phyloP scores from a whole-genome alignment of 2,888 invertebrate genomes.

The Acanthacorydalis orientalis region DNA sequence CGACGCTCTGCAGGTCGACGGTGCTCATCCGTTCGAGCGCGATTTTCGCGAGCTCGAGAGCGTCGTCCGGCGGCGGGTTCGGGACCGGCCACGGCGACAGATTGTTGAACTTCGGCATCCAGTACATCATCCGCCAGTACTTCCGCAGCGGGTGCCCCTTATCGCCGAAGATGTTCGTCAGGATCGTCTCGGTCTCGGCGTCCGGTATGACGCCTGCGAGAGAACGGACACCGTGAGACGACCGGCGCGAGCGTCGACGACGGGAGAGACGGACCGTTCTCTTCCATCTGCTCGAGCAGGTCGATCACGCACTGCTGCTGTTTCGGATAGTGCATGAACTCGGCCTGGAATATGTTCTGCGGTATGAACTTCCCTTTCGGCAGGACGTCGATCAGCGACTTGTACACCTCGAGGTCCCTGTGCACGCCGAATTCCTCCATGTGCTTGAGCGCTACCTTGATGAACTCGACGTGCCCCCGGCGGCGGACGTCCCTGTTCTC shows the following conservation, averaged over 20 bases:
- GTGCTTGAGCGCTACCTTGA: slow-evolving; percentile 70
- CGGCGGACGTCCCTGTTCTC: slow-evolving; percentile 47
- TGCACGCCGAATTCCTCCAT: slow-evolving; percentile 85
- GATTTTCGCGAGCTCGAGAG: slow-evolving; percentile 59
- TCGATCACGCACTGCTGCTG: slow-evolving; percentile 91
- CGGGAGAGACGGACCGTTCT: slow-evolving; percentile 42
- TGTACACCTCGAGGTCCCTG: slow-evolving; percentile 74
- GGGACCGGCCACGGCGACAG: slow-evolving; percentile 76
- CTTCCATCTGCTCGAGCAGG: slow-evolving; percentile 88
- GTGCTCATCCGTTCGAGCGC: slow-evolving; percentile 73
- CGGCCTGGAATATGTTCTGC: slow-evolving; percentile 63
- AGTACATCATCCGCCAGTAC: slow-evolving; percentile 70
- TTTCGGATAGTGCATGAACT: slow-evolving; percentile 86
- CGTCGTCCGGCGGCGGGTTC: slow-evolving; percentile 56
- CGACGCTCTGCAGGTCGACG: slow-evolving; percentile 54
- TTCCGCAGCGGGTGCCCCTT: slow-evolving; percentile 55
- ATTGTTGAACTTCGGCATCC: slow-evolving; percentile 90
- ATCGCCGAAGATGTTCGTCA: slow-evolving; percentile 71
- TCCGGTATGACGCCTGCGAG: slow-evolving; percentile 75
- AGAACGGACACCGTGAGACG: slow-evolving; percentile 6
- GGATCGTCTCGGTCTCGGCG: slow-evolving; percentile 65
- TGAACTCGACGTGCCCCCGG: slow-evolving; percentile 86
- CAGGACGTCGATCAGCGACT: slow-evolving; percentile 65
- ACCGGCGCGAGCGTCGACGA: background rate
- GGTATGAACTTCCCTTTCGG: slow-evolving; percentile 83